A percentile compares a stretch with the other conserved stretches of the same genome.
Evolutionary conservation across 2,113 vertebrate genomes (phyloP).

Genomic region (Misgurnus mizolepis): DNA sequence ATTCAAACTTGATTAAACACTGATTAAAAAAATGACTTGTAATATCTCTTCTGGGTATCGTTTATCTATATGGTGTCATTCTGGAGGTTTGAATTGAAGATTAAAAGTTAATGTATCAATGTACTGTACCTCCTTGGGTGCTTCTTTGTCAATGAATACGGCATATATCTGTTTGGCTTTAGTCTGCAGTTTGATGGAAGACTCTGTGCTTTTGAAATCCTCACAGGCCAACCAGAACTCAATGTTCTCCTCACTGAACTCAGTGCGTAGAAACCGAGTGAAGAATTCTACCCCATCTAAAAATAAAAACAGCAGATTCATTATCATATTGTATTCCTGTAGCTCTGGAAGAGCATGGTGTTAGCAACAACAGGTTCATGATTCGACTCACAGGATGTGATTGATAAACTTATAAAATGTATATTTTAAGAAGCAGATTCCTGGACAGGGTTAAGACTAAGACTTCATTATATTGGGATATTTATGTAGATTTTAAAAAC

Average conservation of each 20-base stretch:
- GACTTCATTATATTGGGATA: too few species aligned
- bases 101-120: neutral
- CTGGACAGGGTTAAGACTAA: too few species aligned
- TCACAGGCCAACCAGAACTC: conserved; percentile 96
- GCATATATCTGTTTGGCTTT: conserved; percentile 89
- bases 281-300: conserved; percentile 87
- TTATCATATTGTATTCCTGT: neutral
- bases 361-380: too few species aligned
- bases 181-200: conserved; percentile 74
- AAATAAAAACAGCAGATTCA: conserved; percentile 29
- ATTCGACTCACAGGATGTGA: too few species aligned
- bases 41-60: too few species aligned
- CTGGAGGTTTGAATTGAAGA: too few species aligned
- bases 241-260: conserved; percentile 97
- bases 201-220: conserved; percentile 86
- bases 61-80: too few species aligned
- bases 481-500: too few species aligned
- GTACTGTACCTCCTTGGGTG: conserved; percentile 87
- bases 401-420: too few species aligned
- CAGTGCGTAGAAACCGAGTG: conserved; percentile 85
- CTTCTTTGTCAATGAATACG: conserved; percentile 83
- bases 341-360: too few species aligned
- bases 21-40: neutral
- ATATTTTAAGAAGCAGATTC: too few species aligned
- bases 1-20: too few species aligned